Percentiles rank a stretch among this genome's conserved stretches.
These are phyloP conservation scores for Daboia siamensis DNA, from an alignment of 2,113 vertebrate genomes.

Conservation along the genomic window DNA sequence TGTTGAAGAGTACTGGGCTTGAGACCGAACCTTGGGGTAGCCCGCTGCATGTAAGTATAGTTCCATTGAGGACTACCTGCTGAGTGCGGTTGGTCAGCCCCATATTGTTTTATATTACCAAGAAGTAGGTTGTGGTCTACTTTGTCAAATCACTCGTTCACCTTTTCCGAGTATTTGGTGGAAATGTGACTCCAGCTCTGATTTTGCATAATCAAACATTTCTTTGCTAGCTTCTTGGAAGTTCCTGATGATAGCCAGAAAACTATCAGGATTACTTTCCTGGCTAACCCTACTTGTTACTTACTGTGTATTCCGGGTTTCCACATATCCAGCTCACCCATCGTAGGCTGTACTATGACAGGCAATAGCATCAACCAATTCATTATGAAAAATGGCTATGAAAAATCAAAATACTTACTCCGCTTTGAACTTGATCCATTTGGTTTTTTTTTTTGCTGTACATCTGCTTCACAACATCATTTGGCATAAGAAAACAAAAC, in stretches of 20 bases:
- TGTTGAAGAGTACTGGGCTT: too few relatives aligned
- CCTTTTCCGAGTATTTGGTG: background rate
- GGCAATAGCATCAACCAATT: background rate
- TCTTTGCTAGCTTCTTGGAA: background rate
- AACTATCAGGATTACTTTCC: too few relatives aligned
- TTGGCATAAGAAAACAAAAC: background rate
- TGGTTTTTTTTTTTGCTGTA: background rate
- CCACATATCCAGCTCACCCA: background rate
- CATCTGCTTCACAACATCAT: background rate
- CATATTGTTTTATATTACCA: too few relatives aligned
- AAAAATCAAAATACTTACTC: background rate
- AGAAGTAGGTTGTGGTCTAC: too few relatives aligned
- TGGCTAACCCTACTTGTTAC: background rate
- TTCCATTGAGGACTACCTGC: too few relatives aligned
- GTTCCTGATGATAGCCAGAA: background rate
- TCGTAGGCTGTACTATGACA: background rate
- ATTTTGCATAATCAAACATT: background rate
- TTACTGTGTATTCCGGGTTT: background rate
- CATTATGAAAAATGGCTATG: background rate
- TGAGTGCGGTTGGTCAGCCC: too few relatives aligned
- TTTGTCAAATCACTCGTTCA: background rate
- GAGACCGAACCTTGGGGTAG: too few relatives aligned
- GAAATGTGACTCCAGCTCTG: background rate
- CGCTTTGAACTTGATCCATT: background rate
- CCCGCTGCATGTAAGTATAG: too few relatives aligned